Evolutionary conservation across 2,113 vertebrate genomes (phyloP).

Genomic region (Dermatemys mawii): DNA sequence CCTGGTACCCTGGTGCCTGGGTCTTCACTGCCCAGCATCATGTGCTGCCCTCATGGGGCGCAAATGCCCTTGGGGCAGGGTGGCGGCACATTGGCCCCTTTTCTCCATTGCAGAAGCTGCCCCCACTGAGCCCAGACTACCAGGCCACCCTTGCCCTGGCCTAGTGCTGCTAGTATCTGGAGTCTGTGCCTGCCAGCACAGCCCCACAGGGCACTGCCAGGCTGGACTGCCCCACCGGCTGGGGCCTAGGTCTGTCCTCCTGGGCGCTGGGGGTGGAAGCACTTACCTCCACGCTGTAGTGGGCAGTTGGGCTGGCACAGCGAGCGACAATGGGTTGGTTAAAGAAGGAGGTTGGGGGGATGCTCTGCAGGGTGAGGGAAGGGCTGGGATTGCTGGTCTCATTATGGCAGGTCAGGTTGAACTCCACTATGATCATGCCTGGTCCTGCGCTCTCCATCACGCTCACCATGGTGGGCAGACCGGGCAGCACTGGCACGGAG

Average conservation of each 20-base stretch:
- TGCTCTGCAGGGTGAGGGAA: neutral
- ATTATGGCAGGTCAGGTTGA: constrained; percentile 67
- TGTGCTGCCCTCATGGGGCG: neutral
- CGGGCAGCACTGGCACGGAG: constrained; percentile 34
- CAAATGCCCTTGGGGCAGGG: neutral
- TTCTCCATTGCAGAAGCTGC: neutral
- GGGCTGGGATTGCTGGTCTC: constrained; percentile 2
- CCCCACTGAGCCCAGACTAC: neutral
- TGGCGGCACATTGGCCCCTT: neutral
- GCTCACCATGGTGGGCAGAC: constrained; percentile 50
- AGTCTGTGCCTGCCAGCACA: neutral
- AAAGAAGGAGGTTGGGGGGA: constrained; percentile 57
- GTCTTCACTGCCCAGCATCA: neutral
- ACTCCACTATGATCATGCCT: neutral
- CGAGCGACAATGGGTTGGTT: constrained; percentile 36
- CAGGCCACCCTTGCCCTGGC: neutral
- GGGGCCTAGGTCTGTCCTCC: neutral
- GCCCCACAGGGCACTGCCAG: no score
- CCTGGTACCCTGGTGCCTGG: neutral
- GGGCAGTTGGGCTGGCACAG: neutral
- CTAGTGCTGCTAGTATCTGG: neutral
- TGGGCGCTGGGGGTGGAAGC: neutral
- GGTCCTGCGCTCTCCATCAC: constrained; percentile 51
- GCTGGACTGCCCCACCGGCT: neutral
- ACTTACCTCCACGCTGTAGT: constrained; percentile 27